Percentiles rank a stretch among this genome's conserved stretches.
Evolutionary conservation across 2,888 invertebrate species (phyloP).

Genomic region (Hypomecis punctinalis): DNA sequence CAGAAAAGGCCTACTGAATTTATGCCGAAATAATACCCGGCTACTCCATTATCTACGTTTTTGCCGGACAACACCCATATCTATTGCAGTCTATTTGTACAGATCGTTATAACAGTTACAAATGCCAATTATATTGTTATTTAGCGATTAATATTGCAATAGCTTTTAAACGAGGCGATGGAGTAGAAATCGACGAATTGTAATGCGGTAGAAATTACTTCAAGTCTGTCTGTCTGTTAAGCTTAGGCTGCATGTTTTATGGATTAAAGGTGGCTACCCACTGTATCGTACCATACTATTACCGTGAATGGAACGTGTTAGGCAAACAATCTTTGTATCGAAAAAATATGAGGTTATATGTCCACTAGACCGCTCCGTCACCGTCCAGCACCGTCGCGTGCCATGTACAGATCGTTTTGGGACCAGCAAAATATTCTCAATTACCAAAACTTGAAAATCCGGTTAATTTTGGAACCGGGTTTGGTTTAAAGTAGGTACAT

Average conservation of each 20-base stretch:
- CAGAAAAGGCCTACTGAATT: no score
- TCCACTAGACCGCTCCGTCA: no score
- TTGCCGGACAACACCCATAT: constrained; percentile 6
- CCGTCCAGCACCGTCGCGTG: no score
- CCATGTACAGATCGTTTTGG: no score
- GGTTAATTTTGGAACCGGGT: no score
- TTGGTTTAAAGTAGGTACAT: no score
- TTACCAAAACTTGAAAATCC: no score
- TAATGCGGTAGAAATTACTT: constrained; percentile 9
- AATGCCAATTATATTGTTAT: constrained; percentile 25
- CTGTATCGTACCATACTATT: background rate
- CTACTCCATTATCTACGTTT: background rate
- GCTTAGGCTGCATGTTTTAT: constrained; percentile 5
- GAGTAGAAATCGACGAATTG: constrained; percentile 16
- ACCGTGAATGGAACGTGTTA: no score
- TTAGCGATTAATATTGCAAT: constrained; percentile 21
- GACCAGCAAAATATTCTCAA: no score
- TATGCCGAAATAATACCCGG: no score
- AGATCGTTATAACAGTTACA: constrained; percentile 21
- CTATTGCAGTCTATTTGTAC: constrained; percentile 7
- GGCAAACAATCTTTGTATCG: no score
- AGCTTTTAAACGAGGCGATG: constrained; percentile 14
- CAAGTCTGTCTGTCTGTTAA: background rate
- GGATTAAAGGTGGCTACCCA: background rate
- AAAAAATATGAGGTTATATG: no score